A percentile compares a stretch with the other conserved stretches of the same genome.
phyloP scores from a whole-genome alignment of 2,797 vertebrate species.

The Xenops minutus region DNA sequence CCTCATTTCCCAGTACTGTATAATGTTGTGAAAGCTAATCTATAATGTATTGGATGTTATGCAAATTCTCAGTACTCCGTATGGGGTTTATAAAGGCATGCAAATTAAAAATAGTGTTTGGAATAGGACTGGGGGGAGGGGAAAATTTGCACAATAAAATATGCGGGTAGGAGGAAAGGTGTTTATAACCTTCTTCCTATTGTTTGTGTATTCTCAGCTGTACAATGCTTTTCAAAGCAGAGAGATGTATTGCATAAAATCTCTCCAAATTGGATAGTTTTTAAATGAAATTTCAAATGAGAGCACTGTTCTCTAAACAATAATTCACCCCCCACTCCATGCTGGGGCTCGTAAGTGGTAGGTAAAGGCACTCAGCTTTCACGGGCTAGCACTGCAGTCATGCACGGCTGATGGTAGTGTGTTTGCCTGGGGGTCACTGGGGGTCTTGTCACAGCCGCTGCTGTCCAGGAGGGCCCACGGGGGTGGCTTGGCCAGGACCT shows the following conservation, averaged over 20 bases:
- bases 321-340: neutral
- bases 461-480: rapidly evolving
- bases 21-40: slow-evolving; percentile 67
- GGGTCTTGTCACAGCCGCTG: rapidly evolving
- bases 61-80: slow-evolving; percentile 50
- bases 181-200: slow-evolving; percentile 43
- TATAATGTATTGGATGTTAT: slow-evolving; percentile 63
- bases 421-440: rapidly evolving
- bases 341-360: neutral
- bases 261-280: neutral
- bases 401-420: rapidly evolving
- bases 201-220: slow-evolving; percentile 50
- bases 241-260: slow-evolving; percentile 13
- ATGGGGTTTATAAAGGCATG: slow-evolving; percentile 55
- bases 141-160: slow-evolving; percentile 46
- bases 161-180: slow-evolving; percentile 11
- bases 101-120: slow-evolving; percentile 59
- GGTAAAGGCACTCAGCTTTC: neutral
- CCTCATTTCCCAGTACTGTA: slow-evolving; percentile 63
- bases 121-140: slow-evolving; percentile 43
- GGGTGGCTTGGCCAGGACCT: neutral
- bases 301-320: neutral
- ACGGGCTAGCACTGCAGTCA: neutral
- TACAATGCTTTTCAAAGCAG: slow-evolving; percentile 11
- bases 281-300: slow-evolving; percentile 30